Conservation (phyloP, 2,797 vertebrate genomes). For the Manis pentadactyla region DNA sequence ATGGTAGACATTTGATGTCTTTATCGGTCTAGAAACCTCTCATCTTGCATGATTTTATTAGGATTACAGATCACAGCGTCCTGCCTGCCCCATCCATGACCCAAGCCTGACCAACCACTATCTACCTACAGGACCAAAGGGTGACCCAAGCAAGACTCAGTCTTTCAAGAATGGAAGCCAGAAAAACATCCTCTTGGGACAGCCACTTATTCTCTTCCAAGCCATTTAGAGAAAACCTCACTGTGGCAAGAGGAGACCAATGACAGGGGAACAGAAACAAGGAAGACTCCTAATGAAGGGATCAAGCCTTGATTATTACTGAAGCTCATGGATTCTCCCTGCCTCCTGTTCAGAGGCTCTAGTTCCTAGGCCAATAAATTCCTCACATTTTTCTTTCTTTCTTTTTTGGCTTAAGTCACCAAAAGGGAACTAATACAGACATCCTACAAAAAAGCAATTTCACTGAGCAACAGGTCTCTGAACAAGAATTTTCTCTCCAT, state of each 20-base stretch:
- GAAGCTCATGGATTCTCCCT: neutral
- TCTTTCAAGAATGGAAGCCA: neutral
- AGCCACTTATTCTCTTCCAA: neutral
- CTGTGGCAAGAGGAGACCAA: neutral
- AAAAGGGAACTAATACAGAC: neutral
- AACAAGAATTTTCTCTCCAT: neutral
- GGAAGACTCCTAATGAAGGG: neutral
- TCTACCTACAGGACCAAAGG: neutral
- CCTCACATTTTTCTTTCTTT: neutral
- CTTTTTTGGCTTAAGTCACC: neutral
- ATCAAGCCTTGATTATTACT: neutral
- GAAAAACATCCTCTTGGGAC: neutral
- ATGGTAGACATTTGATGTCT: neutral
- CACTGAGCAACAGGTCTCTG: neutral
- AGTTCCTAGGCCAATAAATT: neutral
- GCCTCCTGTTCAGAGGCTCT: neutral
- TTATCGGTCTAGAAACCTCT: neutral
- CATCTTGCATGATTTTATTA: neutral
- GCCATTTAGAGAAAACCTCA: neutral
- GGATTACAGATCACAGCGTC: neutral
- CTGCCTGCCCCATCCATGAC: neutral
- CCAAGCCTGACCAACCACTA: neutral
- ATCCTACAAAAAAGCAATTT: conserved; percentile 6
- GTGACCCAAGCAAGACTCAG: neutral
- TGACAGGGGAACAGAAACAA: neutral